Evolutionary conservation across 2,888 invertebrate species (phyloP).

Genomic region (Nebria brevicollis): DNA sequence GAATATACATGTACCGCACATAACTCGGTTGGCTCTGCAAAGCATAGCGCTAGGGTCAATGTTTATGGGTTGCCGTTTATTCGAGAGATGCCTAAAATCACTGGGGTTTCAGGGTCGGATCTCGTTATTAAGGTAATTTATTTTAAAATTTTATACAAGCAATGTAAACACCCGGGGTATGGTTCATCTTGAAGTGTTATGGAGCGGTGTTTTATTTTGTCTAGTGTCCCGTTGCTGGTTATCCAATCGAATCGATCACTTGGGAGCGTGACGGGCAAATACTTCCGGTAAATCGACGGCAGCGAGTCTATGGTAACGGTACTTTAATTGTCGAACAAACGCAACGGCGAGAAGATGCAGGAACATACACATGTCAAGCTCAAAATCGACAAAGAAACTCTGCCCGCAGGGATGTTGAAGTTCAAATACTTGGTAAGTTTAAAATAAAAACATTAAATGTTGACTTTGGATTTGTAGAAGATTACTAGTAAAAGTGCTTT

Average conservation of each 20-base stretch:
- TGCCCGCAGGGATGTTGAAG: constrained; percentile 79
- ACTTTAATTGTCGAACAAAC: constrained; percentile 88
- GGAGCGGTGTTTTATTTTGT: constrained; percentile 2
- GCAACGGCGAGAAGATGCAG: constrained; percentile 85
- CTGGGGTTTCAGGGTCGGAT: constrained; percentile 85
- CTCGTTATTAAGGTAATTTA: constrained; percentile 74
- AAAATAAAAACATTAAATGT: constrained; percentile 38
- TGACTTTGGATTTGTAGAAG: background rate
- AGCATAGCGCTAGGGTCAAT: constrained; percentile 86
- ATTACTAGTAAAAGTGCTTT: too few species aligned
- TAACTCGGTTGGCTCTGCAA: constrained; percentile 82
- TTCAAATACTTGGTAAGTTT: constrained; percentile 75
- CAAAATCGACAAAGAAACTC: constrained; percentile 84
- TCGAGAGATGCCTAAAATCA: constrained; percentile 87
- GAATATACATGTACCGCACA: constrained; percentile 88
- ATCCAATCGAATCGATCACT: constrained; percentile 85
- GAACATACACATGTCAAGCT: constrained; percentile 91
- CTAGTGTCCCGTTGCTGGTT: constrained; percentile 85
- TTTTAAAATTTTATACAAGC: background rate
- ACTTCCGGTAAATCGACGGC: constrained; percentile 87
- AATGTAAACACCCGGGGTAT: background rate
- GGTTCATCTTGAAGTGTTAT: background rate
- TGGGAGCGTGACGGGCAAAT: constrained; percentile 92
- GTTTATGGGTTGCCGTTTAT: constrained; percentile 89
- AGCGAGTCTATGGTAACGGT: constrained; percentile 87